Percentiles rank a stretch among this genome's conserved stretches.
Evolutionary conservation across 1,140 invertebrate species (phyloP).

Genomic region (Caenorhabditis tropicalis): DNA sequence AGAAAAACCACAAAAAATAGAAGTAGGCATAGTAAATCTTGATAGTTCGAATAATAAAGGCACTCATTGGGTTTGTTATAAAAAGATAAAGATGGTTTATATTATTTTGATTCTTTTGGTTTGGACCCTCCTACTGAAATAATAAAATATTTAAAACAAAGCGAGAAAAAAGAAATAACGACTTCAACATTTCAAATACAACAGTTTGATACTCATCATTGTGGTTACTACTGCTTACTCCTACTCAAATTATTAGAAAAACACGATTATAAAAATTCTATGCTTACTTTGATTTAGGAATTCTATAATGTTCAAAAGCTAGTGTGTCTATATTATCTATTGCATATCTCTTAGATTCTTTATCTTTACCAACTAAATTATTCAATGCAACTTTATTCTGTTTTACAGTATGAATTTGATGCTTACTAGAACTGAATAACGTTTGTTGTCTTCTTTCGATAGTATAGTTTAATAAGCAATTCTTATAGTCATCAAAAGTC

Average conservation of each 20-base stretch:
- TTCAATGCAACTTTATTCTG: too few species aligned
- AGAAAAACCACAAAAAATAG: constrained; percentile 51
- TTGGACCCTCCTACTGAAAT: constrained; percentile 55
- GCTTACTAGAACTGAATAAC: too few species aligned
- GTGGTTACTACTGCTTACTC: constrained; percentile 55
- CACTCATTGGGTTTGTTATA: constrained; percentile 58
- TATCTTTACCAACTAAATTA: too few species aligned
- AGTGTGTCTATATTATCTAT: background rate
- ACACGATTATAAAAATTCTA: background rate
- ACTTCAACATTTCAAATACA: constrained; percentile 57
- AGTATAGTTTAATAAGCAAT: too few species aligned
- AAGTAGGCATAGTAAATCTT: constrained; percentile 56
- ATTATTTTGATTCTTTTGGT: constrained; percentile 58
- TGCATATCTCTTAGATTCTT: background rate
- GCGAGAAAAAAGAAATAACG: constrained; percentile 1
- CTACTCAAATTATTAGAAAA: constrained; percentile 53
- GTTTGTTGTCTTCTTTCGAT: too few species aligned
- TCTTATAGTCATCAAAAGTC: too few species aligned
- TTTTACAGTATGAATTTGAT: too few species aligned
- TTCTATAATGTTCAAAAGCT: background rate
- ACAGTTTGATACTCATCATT: constrained; percentile 55
- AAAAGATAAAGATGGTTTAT: constrained; percentile 43
- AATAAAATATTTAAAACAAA: constrained; percentile 53
- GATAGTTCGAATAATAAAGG: constrained; percentile 54
- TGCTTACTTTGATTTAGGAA: background rate